These are phyloP conservation scores for Galemys pyrenaicus DNA, from an alignment of 2,113 vertebrate genomes.

Conservation along the genomic window DNA sequence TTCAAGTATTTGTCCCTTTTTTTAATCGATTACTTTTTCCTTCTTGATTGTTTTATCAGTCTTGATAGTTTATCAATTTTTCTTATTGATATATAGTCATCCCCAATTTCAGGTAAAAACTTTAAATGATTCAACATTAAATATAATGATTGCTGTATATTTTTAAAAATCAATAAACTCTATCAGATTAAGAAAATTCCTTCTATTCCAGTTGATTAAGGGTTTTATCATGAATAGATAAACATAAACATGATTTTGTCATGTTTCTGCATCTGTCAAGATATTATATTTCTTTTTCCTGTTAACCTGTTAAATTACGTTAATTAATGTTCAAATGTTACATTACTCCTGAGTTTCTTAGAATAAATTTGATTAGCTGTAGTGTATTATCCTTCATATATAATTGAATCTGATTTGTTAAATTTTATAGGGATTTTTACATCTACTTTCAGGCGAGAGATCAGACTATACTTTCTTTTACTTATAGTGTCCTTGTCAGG, in stretches of 20 bases:
- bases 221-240: background rate
- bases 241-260: background rate
- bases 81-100: background rate
- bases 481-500: background rate
- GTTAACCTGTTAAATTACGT: background rate
- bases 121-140: background rate
- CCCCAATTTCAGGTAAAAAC: background rate
- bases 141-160: background rate
- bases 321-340: background rate
- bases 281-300: background rate
- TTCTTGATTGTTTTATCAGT: background rate
- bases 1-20: background rate
- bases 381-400: background rate
- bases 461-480: background rate
- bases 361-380: background rate
- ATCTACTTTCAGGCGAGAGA: background rate
- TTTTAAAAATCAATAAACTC: background rate
- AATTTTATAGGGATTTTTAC: background rate
- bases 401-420: background rate
- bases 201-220: background rate
- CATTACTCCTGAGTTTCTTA: background rate
- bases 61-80: too few species aligned
- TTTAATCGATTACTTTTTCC: background rate
- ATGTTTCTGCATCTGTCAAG: background rate
- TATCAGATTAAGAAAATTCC: background rate